Percentiles rank a stretch among this genome's conserved stretches.
phyloP scores from a whole-genome alignment of 2,888 invertebrate species.

The Cataglyphis cursor region DNA sequence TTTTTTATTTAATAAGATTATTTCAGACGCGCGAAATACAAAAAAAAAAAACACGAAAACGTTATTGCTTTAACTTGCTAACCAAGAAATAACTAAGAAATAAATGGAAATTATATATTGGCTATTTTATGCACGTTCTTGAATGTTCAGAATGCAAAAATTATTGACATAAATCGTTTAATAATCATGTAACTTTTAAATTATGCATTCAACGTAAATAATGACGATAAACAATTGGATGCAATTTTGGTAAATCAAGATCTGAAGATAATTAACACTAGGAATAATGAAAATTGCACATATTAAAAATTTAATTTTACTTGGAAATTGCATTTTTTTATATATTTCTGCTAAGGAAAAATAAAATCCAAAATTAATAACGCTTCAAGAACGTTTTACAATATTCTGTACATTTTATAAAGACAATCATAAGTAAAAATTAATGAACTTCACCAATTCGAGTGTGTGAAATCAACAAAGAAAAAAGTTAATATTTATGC shows the following conservation, averaged over 20 bases:
- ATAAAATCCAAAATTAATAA: not conserved
- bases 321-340: not conserved
- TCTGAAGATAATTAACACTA: slow-evolving; percentile 6
- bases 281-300: not conserved
- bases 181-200: not conserved
- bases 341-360: not conserved
- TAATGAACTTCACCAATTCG: not conserved
- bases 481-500: not conserved
- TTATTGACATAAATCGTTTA: not conserved
- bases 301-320: not conserved
- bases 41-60: not conserved
- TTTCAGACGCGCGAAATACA: not conserved
- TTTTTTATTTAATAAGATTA: not conserved
- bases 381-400: not conserved
- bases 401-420: not conserved
- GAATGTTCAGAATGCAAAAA: slow-evolving; percentile 10
- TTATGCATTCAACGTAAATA: slow-evolving; percentile 17
- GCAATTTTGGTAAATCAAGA: slow-evolving; percentile 10
- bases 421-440: slow-evolving; percentile 7
- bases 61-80: slow-evolving; percentile 5
- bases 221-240: slow-evolving; percentile 9
- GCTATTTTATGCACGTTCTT: not conserved
- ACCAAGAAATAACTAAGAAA: not conserved
- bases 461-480: not conserved
- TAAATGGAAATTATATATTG: not conserved